These are phyloP conservation scores for Melanotus villosus DNA, from an alignment of 2,888 invertebrate species.

Conservation along the genomic window DNA sequence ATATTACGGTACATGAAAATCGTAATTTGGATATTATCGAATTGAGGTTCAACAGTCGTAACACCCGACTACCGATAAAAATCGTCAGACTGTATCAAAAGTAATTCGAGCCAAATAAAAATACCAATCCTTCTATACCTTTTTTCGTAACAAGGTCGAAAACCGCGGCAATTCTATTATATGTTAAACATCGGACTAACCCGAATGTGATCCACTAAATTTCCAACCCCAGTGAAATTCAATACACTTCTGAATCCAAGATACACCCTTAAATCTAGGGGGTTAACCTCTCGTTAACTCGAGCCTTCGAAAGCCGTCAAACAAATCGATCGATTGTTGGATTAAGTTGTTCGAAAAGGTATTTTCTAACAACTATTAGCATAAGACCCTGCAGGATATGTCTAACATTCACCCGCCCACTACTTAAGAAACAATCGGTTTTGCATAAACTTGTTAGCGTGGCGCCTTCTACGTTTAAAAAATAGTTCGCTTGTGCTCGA, in stretches of 20 bases:
- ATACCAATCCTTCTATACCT: too few species aligned
- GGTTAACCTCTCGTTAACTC: conserved; percentile 20
- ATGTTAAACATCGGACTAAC: too few species aligned
- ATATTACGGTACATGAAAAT: too few species aligned
- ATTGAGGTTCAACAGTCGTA: too few species aligned
- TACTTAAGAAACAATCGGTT: conserved; percentile 3
- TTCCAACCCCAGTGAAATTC: conserved; percentile 3
- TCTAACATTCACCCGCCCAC: neutral
- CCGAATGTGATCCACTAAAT: too few species aligned
- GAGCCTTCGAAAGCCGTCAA: conserved; percentile 4
- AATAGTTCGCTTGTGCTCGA: neutral
- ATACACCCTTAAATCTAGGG: conserved; percentile 9
- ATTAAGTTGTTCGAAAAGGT: conserved; percentile 3
- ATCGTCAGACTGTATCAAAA: too few species aligned
- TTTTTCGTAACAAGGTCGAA: too few species aligned
- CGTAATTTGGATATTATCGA: too few species aligned
- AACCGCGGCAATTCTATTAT: too few species aligned
- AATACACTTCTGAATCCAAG: conserved; percentile 8
- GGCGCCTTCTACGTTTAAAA: neutral
- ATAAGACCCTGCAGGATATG: neutral
- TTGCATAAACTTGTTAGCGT: neutral
- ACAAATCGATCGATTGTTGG: conserved; percentile 3
- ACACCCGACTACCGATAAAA: too few species aligned
- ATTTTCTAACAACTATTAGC: conserved; percentile 10
- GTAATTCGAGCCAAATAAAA: too few species aligned